Conservation (phyloP, 2,888 invertebrate species). For the Orchesella flavescens region DNA sequence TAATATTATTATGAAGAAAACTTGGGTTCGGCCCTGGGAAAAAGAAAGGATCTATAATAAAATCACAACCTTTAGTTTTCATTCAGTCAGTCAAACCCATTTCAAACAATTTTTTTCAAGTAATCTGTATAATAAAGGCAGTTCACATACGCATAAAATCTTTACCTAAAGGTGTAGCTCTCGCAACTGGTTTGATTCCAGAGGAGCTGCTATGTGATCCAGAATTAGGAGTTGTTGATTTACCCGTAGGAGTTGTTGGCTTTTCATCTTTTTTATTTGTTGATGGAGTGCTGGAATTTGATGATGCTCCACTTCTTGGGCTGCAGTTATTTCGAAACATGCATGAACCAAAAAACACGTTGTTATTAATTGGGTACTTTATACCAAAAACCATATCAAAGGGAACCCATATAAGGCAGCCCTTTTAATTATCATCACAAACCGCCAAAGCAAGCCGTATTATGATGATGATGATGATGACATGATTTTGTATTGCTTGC, state of each 20-base stretch:
- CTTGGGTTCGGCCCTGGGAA: slow-evolving; percentile 70
- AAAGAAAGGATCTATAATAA: slow-evolving; percentile 65
- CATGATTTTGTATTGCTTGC: too few relatives aligned
- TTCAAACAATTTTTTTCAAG: slow-evolving; percentile 1
- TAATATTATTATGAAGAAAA: slow-evolving; percentile 79
- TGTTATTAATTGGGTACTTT: slow-evolving; percentile 26
- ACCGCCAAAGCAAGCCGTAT: slow-evolving; percentile 6
- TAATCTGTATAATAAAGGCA: not conserved
- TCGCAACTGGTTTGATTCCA: slow-evolving; percentile 77
- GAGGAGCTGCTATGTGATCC: slow-evolving; percentile 72
- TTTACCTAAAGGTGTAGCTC: slow-evolving; percentile 75
- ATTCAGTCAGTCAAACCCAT: not conserved
- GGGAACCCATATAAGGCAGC: not conserved
- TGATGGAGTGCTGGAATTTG: slow-evolving; percentile 92
- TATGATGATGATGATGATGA: not conserved
- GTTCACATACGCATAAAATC: not conserved
- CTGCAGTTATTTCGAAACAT: slow-evolving; percentile 72
- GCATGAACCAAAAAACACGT: slow-evolving; percentile 27
- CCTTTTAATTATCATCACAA: slow-evolving; percentile 28
- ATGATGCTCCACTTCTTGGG: slow-evolving; percentile 87
- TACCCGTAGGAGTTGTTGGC: slow-evolving; percentile 91
- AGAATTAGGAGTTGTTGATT: slow-evolving; percentile 89
- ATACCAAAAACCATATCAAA: slow-evolving; percentile 12
- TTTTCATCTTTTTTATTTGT: slow-evolving; percentile 91
- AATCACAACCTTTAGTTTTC: slow-evolving; percentile 41